Percentiles rank a stretch among this genome's conserved stretches.
phyloP scores from a whole-genome alignment of 2,113 vertebrate genomes.

The Panthera tigris region DNA sequence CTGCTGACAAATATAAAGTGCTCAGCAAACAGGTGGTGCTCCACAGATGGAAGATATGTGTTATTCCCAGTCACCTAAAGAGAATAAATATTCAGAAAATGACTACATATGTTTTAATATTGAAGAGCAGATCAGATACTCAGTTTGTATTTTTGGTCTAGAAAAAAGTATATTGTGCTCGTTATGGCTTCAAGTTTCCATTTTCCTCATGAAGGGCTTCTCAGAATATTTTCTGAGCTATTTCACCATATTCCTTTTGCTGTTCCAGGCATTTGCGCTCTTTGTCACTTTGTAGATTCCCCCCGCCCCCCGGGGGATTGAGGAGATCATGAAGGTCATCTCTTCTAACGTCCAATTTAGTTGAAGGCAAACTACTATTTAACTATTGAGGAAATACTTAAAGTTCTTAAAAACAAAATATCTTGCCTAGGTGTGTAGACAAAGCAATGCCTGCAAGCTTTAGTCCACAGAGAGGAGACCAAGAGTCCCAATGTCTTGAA shows the following conservation, averaged over 20 bases:
- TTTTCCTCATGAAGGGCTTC: neutral
- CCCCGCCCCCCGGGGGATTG: rapidly evolving
- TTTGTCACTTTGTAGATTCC: neutral
- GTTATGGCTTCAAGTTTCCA: neutral
- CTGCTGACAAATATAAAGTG: neutral
- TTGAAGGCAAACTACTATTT: slow-evolving; percentile 10
- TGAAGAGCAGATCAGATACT: neutral
- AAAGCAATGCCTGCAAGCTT: neutral
- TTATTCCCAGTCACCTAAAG: neutral
- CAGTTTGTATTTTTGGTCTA: neutral
- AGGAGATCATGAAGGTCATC: neutral
- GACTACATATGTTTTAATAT: neutral
- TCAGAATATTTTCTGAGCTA: neutral
- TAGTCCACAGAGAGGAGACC: neutral
- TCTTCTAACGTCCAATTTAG: neutral
- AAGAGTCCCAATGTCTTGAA: neutral
- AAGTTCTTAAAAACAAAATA: neutral
- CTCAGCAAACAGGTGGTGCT: neutral
- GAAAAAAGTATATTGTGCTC: neutral
- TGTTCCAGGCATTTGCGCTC: neutral
- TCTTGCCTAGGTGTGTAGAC: neutral
- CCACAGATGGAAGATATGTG: neutral
- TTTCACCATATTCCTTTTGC: neutral
- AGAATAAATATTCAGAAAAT: neutral
- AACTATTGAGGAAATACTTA: neutral